Conservation (phyloP, 35 echinoderm and acorn worm genomes). For the Eucidaris tribuloides region DNA sequence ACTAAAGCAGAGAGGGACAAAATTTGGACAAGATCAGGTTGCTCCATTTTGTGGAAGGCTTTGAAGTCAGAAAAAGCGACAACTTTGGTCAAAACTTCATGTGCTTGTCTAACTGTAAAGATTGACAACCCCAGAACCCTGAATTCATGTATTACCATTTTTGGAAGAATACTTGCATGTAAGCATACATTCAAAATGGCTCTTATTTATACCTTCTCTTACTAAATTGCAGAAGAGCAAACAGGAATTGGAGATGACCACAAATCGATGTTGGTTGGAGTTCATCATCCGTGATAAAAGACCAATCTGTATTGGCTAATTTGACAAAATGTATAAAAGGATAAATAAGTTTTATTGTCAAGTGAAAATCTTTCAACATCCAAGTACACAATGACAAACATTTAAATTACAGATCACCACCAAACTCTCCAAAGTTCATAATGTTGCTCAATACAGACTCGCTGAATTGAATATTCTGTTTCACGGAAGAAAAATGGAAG, state of each 20-base stretch:
- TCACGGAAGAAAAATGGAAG: no score
- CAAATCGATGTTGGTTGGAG: constrained; percentile 50
- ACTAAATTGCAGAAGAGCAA: constrained; percentile 81
- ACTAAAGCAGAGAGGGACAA: neutral
- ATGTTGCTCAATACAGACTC: no score
- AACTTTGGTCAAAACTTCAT: neutral
- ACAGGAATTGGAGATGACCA: constrained; percentile 80
- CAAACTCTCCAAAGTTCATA: neutral
- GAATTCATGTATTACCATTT: neutral
- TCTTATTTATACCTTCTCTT: constrained; percentile 53
- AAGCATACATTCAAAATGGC: no score
- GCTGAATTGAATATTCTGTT: no score
- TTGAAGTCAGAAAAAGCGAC: neutral
- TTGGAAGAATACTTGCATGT: neutral
- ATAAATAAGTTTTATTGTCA: neutral
- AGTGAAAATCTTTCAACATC: neutral
- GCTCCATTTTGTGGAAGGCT: neutral
- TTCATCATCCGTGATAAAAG: constrained; percentile 14
- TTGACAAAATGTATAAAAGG: neutral
- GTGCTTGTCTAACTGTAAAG: neutral
- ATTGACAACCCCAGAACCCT: neutral
- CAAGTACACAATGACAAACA: neutral
- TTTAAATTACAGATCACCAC: neutral
- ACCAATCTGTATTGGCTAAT: no score
- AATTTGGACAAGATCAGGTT: no score